phyloP scores from a whole-genome alignment of 2,797 vertebrate species.

The Poecilia picta region DNA sequence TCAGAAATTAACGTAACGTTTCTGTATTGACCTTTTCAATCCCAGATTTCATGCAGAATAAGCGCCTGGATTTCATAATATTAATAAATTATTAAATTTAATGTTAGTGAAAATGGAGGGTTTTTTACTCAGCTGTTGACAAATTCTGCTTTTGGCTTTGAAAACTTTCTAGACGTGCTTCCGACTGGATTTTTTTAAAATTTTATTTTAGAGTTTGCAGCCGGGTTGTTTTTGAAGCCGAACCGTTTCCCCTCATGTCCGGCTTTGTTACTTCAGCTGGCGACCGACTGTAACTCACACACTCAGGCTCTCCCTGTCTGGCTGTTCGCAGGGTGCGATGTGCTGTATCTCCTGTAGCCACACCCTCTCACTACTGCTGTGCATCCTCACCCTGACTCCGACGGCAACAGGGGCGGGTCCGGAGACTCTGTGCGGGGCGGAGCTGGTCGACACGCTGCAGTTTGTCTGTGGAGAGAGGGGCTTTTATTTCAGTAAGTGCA shows the following conservation, averaged over 20 bases:
- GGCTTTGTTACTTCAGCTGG: neutral
- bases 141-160: neutral
- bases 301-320: slow-evolving; percentile 33
- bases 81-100: too few species aligned
- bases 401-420: slow-evolving; percentile 86
- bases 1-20: neutral
- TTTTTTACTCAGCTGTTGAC: too few species aligned
- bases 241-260: neutral
- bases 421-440: slow-evolving; percentile 97
- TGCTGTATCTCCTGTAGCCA: slow-evolving; percentile 88
- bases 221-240: neutral
- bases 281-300: slow-evolving; percentile 1
- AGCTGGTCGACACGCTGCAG: slow-evolving; percentile 98
- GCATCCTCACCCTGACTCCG: slow-evolving; percentile 94
- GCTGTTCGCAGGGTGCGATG: slow-evolving; percentile 89
- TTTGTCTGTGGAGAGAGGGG: slow-evolving; percentile 99
- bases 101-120: too few species aligned
- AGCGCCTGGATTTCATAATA: too few species aligned
- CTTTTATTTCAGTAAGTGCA: slow-evolving; percentile 99
- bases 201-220: neutral
- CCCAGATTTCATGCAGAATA: too few species aligned
- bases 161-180: neutral
- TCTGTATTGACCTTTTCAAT: too few species aligned
- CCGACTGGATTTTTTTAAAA: neutral
- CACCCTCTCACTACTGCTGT: slow-evolving; percentile 95